Percentiles rank a stretch among this genome's conserved stretches.
phyloP scores from a whole-genome alignment of 2,113 vertebrate species.

The Thalassoma bifasciatum region DNA sequence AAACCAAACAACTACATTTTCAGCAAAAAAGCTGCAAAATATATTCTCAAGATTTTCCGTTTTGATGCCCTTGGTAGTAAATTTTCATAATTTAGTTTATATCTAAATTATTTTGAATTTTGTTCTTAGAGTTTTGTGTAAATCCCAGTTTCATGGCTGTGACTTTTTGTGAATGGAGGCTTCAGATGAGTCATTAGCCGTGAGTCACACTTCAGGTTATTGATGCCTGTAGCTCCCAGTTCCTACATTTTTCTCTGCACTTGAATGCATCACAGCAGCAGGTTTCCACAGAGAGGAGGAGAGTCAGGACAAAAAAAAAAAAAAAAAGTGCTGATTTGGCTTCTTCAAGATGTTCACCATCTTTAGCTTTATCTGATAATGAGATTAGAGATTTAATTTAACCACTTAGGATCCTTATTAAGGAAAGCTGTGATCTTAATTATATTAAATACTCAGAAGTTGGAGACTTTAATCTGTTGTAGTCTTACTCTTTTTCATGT shows the following conservation, averaged over 20 bases:
- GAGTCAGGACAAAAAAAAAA: neutral
- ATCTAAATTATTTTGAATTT: no score
- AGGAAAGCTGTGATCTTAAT: constrained; percentile 25
- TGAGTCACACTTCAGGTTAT: neutral
- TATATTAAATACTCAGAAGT: neutral
- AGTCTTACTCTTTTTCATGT: no score
- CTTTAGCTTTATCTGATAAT: neutral
- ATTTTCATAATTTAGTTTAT: no score
- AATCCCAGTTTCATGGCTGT: no score
- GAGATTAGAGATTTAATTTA: constrained; percentile 20
- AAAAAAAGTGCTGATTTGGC: neutral
- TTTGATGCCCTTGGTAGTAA: no score
- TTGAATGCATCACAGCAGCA: constrained; percentile 34
- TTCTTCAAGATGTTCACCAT: neutral
- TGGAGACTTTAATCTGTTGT: neutral
- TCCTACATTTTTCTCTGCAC: neutral
- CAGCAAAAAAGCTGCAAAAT: no score
- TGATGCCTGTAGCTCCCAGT: neutral
- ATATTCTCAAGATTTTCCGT: no score
- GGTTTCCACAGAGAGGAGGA: neutral
- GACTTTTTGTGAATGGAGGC: no score
- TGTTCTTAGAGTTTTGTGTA: no score
- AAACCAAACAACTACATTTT: no score
- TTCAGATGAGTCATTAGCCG: no score
- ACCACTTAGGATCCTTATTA: constrained; percentile 11